phyloP scores from a whole-genome alignment of 2,113 vertebrate species.

The Myotis davidii region DNA sequence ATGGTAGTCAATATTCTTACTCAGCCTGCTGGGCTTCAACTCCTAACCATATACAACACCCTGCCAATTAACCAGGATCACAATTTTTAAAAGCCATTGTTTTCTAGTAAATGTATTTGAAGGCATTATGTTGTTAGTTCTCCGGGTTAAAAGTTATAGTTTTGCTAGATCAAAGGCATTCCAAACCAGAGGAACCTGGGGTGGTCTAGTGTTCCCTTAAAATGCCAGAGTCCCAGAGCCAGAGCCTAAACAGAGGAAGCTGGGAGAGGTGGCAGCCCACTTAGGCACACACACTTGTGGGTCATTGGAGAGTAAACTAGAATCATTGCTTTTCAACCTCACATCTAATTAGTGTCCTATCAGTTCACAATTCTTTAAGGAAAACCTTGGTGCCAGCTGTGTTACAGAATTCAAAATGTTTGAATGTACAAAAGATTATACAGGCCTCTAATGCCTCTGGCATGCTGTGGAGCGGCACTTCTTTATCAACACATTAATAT shows the following conservation, averaged over 20 bases:
- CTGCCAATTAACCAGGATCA: background rate
- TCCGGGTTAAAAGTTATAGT: background rate
- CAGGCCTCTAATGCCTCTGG: background rate
- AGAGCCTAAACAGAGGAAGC: background rate
- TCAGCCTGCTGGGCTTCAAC: background rate
- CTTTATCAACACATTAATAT: constrained; percentile 11
- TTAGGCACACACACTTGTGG: background rate
- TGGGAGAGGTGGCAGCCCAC: background rate
- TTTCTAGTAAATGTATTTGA: background rate
- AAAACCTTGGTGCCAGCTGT: background rate
- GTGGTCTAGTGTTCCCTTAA: background rate
- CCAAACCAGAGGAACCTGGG: background rate
- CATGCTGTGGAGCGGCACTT: background rate
- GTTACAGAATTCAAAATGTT: background rate
- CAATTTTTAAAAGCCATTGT: background rate
- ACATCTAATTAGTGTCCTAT: background rate
- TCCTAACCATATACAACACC: background rate
- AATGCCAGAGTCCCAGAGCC: background rate
- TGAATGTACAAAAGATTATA: background rate
- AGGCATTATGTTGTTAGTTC: background rate
- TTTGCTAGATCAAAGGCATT: background rate
- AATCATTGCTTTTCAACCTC: background rate
- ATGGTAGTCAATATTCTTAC: background rate
- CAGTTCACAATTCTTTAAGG: background rate
- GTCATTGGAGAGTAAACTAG: background rate